Base-by-base conservation (phyloP, 2,888 invertebrate genomes). In the Sesamia inferens region DNA sequence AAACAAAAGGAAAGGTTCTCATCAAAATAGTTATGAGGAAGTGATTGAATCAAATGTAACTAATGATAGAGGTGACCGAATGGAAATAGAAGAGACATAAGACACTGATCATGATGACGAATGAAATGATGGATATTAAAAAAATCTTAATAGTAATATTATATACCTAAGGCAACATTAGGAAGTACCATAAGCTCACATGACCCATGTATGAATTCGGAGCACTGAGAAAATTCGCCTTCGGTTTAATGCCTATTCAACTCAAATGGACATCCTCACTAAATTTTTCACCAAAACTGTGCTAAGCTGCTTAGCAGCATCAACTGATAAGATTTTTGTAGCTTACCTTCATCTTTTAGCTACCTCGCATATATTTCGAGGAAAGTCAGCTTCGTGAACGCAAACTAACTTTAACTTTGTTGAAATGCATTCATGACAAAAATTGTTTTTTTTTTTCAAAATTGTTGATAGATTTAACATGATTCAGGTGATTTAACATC, bases 1-100 rank as follows among this genome's bases (percentile, higher is more conserved):
- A 65, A 79, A 79, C 58, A 79, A 71, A 64, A 57, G 13, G 22
- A 81, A 75, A 39, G 10, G 8, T 54, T 5, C 24, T 8, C 22
- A 47, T 14, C 0, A 70, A 10, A 10, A 69, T 55, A 14, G 13
- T n/a, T 14, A 61, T 0, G 39, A 19, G 19, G 11, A 44, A 22
- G 22, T 24, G 7, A 19, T 24, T 47, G 11, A 64, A 64, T 19
- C 19, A 24, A 47, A 19, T 47, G 16, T n/a, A 39, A 22, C 42
- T 42, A 42, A 42, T 8, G 42, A 8, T 42, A 42, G 39, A 39
- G 39, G 11, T 22, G 13, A 58, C 22, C 42, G 13, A 19, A 5
- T 7, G 16, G 6, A 8, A 59, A 59, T 8, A 66, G 11, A 13
- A 66, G 22, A 42, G 22, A 11, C n/a, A 16, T 13, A 16, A 16